Evolutionary conservation across 1,140 invertebrate species (phyloP).

Genomic region (Samia ricini): DNA sequence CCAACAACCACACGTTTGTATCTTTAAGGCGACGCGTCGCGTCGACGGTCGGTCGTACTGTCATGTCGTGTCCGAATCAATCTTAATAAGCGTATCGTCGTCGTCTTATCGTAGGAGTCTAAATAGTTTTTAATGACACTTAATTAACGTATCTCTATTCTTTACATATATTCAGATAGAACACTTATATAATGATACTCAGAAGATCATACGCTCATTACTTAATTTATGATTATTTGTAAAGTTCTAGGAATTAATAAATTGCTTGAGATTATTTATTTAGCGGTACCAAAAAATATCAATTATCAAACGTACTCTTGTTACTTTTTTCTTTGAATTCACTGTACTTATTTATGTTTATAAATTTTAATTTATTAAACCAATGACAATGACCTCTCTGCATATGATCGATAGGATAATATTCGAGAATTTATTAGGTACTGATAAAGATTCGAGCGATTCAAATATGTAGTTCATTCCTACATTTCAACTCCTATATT

Average conservation of each 20-base stretch:
- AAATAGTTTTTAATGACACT: neutral
- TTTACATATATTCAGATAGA: neutral
- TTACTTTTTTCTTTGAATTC: no score
- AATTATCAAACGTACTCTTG: no score
- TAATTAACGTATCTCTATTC: neutral
- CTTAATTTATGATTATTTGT: no score
- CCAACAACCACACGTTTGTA: slow-evolving; percentile 21
- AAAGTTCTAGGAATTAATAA: no score
- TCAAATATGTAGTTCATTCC: neutral
- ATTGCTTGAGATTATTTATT: neutral
- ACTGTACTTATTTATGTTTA: no score
- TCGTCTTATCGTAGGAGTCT: neutral
- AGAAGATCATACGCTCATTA: no score
- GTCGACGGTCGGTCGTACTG: neutral
- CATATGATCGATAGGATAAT: neutral
- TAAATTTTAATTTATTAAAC: no score
- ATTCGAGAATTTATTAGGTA: neutral
- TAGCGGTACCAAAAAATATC: neutral
- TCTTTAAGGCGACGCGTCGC: neutral
- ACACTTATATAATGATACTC: no score
- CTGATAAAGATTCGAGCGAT: neutral
- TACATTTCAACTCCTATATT: neutral
- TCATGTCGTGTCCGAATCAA: neutral
- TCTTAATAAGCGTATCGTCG: neutral
- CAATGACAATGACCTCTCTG: no score